phyloP scores from a whole-genome alignment of 23 tunicate species.

The Corella eumyota region DNA sequence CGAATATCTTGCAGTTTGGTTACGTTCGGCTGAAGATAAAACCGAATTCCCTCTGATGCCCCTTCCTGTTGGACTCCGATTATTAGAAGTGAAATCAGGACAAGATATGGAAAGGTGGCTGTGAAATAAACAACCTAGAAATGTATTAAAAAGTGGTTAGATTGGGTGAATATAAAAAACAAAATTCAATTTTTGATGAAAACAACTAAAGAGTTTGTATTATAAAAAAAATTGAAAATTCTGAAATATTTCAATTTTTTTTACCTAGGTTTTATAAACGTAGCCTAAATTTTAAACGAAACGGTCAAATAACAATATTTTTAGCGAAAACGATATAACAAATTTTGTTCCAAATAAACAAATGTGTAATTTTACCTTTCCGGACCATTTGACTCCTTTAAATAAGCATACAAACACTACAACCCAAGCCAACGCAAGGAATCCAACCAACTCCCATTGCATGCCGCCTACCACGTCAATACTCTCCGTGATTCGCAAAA shows the following conservation, averaged over 20 bases:
- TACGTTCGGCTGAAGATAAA: slow-evolving; percentile 48
- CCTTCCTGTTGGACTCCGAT: slow-evolving; percentile 64
- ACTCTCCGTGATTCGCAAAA: slow-evolving; percentile 28
- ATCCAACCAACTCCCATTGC: slow-evolving; percentile 39
- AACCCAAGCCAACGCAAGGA: slow-evolving; percentile 50
- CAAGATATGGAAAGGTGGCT: slow-evolving; percentile 73
- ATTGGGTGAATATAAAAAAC: too few relatives aligned
- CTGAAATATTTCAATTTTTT: too few relatives aligned
- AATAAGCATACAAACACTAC: slow-evolving; percentile 62
- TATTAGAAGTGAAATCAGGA: slow-evolving; percentile 38
- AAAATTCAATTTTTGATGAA: too few relatives aligned
- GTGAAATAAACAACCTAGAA: slow-evolving; percentile 67
- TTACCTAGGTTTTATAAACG: too few relatives aligned
- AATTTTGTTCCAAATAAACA: too few relatives aligned
- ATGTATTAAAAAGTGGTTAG: too few relatives aligned
- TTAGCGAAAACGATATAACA: too few relatives aligned
- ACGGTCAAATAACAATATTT: too few relatives aligned
- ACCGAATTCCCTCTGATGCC: slow-evolving; percentile 32
- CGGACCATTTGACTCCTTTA: slow-evolving; percentile 85
- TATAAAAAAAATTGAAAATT: too few relatives aligned
- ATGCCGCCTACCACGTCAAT: slow-evolving; percentile 45
- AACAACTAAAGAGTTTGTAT: too few relatives aligned
- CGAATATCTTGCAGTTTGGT: slow-evolving; percentile 33
- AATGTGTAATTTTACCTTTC: slow-evolving; percentile 65
- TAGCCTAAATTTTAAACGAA: too few relatives aligned